These are phyloP conservation scores for Alcedo atthis DNA, from an alignment of 2,797 vertebrate genomes.

Conservation along the genomic window DNA sequence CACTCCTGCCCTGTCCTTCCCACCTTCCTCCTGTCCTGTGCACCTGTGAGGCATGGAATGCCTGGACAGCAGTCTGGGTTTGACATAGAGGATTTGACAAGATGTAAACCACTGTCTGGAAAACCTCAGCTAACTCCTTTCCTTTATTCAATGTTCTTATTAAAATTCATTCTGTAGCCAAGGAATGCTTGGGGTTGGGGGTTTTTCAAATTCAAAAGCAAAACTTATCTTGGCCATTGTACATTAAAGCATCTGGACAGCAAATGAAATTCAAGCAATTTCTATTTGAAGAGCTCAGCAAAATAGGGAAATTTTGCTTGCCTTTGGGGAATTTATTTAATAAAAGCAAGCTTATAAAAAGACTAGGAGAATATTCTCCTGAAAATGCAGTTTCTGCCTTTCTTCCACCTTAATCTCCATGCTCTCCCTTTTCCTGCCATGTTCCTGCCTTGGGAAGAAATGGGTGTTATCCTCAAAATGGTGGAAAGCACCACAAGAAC, in stretches of 20 bases:
- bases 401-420: neutral
- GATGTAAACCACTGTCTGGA: too few species aligned
- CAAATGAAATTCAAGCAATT: slow-evolving; percentile 35
- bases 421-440: neutral
- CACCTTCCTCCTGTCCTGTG: too few species aligned
- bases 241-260: neutral
- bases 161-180: too few species aligned
- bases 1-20: too few species aligned
- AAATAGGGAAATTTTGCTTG: slow-evolving; percentile 47
- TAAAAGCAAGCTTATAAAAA: slow-evolving; percentile 31
- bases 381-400: neutral
- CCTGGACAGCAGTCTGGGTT: too few species aligned
- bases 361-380: neutral
- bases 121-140: too few species aligned
- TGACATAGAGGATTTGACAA: too few species aligned
- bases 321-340: slow-evolving; percentile 23
- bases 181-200: too few species aligned
- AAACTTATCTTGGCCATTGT: slow-evolving; percentile 12
- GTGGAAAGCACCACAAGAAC: neutral
- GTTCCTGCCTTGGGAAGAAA: neutral
- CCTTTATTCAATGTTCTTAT: too few species aligned
- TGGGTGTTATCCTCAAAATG: neutral
- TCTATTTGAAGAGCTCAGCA: neutral
- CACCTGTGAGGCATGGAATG: too few species aligned
- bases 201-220: neutral